phyloP scores from a whole-genome alignment of 2,797 vertebrate genomes.

The Sitta carolinensis region DNA sequence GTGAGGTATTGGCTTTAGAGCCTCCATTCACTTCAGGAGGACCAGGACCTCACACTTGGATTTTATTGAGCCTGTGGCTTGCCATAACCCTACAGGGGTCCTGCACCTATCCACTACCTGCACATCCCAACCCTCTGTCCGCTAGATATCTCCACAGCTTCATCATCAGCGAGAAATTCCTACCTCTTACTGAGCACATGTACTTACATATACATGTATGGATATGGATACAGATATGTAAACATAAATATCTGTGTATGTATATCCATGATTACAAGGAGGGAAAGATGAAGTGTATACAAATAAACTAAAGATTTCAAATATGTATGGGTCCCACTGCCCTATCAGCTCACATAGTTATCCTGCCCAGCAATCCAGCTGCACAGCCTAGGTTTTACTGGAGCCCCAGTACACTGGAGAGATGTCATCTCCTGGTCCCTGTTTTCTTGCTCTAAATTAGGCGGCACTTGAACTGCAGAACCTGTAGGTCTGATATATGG shows the following conservation, averaged over 20 bases:
- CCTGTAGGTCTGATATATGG: accelerated
- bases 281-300: background rate
- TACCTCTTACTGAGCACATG: background rate
- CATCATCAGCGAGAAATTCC: background rate
- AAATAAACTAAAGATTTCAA: background rate
- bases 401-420: background rate
- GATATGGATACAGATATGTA: background rate
- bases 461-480: background rate
- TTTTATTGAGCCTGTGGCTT: background rate
- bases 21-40: background rate
- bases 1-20: background rate
- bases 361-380: background rate
- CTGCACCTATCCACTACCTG: background rate
- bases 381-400: background rate
- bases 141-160: background rate
- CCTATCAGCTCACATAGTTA: background rate
- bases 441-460: background rate
- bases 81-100: background rate
- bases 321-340: background rate
- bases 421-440: background rate
- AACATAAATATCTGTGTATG: background rate
- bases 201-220: accelerated
- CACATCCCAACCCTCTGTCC: background rate
- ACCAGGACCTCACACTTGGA: background rate
- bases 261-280: background rate